Conservation (phyloP, 2,888 invertebrate species). For the Belgica antarctica region DNA sequence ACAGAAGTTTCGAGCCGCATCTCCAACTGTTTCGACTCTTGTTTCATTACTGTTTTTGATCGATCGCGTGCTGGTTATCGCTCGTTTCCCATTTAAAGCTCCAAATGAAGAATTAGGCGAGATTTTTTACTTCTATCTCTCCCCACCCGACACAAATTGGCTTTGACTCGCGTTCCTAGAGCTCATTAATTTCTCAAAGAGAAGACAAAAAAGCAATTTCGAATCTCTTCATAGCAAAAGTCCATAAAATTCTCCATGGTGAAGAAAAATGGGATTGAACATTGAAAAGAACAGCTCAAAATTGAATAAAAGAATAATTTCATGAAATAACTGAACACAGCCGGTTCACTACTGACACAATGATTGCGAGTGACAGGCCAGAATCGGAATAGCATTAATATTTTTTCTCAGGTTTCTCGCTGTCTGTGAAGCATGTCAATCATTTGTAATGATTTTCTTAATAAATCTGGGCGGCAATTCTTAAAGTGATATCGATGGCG, state of each 20-base stretch:
- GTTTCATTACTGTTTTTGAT: constrained; percentile 1
- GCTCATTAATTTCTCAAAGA: constrained; percentile 16
- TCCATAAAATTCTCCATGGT: background rate
- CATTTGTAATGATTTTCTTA: constrained; percentile 38
- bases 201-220: background rate
- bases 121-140: background rate
- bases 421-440: constrained; percentile 31
- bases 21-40: constrained; percentile 16
- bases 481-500: constrained; percentile 32
- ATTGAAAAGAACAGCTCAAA: constrained; percentile 14
- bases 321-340: background rate
- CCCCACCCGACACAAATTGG: background rate
- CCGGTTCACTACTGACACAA: constrained; percentile 21
- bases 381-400: constrained; percentile 26
- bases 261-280: constrained; percentile 14
- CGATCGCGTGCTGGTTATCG: constrained; percentile 25
- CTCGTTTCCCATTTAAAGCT: background rate
- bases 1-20: constrained; percentile 1
- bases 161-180: background rate
- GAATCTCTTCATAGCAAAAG: background rate
- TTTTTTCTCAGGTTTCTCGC: constrained; percentile 1
- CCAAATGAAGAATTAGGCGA: background rate
- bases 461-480: constrained; percentile 34
- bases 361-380: constrained; percentile 22
- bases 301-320: constrained; percentile 1